Conservation (phyloP, 2,888 invertebrate species). For the Drosophila peninsularis region DNA sequence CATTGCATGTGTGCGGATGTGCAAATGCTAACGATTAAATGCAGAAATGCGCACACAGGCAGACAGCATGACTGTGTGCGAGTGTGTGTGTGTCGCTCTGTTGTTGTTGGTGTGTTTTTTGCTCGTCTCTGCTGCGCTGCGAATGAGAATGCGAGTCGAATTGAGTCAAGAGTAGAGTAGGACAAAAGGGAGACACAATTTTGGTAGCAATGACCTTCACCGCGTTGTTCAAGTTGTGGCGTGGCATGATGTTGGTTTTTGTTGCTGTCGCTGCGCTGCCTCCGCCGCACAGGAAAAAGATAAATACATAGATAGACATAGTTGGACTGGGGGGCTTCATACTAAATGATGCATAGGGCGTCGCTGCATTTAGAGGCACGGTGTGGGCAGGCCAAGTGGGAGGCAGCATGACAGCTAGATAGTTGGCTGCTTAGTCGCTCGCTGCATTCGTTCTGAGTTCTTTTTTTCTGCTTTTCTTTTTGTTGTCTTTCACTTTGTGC, state of each 20-base stretch:
- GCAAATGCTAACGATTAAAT: slow-evolving; percentile 37
- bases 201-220: slow-evolving; percentile 85
- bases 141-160: slow-evolving; percentile 59
- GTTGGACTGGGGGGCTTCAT: not conserved
- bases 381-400: slow-evolving; percentile 23
- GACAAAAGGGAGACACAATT: slow-evolving; percentile 83
- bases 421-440: slow-evolving; percentile 47
- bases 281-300: slow-evolving; percentile 45
- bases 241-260: slow-evolving; percentile 49
- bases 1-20: slow-evolving; percentile 65
- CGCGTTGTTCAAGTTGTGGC: slow-evolving; percentile 83
- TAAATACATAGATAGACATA: slow-evolving; percentile 30
- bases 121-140: slow-evolving; percentile 45
- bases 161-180: slow-evolving; percentile 77
- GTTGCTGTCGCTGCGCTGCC: slow-evolving; percentile 22
- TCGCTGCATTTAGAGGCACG: slow-evolving; percentile 21
- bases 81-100: slow-evolving; percentile 2
- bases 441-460: slow-evolving; percentile 30
- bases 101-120: slow-evolving; percentile 19
- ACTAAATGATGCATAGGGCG: slow-evolving; percentile 71
- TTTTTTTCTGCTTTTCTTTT: slow-evolving; percentile 5
- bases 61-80: not conserved
- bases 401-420: slow-evolving; percentile 34
- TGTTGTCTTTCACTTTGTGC: slow-evolving; percentile 2
- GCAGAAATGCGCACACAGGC: slow-evolving; percentile 28